Evolutionary conservation across 2,113 vertebrate genomes (phyloP).

Genomic region (Hippoglossus stenolepis): DNA sequence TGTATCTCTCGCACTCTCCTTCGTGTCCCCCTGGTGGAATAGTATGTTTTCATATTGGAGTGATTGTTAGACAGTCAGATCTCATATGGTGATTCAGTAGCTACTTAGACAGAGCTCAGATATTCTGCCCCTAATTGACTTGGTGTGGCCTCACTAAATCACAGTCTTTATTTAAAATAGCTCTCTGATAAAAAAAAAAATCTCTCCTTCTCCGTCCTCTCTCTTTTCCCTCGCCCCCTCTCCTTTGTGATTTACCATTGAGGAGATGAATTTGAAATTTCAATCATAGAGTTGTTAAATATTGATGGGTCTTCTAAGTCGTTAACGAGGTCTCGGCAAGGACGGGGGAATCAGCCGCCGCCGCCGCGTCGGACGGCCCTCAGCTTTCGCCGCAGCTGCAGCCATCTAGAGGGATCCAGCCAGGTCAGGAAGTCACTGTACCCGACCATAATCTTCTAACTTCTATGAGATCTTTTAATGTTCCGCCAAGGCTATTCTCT

Average conservation of each 20-base stretch:
- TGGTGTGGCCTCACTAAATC: constrained; percentile 73
- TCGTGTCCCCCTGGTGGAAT: constrained; percentile 5
- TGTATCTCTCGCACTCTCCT: constrained; percentile 26
- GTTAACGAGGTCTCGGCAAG: constrained; percentile 76
- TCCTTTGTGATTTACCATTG: constrained; percentile 78
- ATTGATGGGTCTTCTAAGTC: constrained; percentile 80
- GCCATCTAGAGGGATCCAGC: constrained; percentile 73
- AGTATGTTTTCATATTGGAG: constrained; percentile 70
- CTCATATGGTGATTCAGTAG: constrained; percentile 71
- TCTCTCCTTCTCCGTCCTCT: constrained; percentile 24
- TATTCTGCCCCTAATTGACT: constrained; percentile 77
- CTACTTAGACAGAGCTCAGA: constrained; percentile 62
- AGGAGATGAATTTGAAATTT: constrained; percentile 82
- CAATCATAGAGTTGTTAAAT: constrained; percentile 82
- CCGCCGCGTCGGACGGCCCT: constrained; percentile 41
- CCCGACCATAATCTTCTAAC: constrained; percentile 74
- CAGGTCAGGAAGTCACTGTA: constrained; percentile 80
- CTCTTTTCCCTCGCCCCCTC: constrained; percentile 52
- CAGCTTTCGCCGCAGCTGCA: constrained; percentile 26
- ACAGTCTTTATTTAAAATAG: constrained; percentile 74
- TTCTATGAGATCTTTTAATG: constrained; percentile 80
- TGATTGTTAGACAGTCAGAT: constrained; percentile 69
- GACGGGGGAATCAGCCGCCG: constrained; percentile 56
- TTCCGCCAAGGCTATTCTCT: constrained; percentile 65
- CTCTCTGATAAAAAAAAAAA: constrained; percentile 58